Evolutionary conservation across 2,113 vertebrate species (phyloP).

Genomic region (Enhydra lutris): DNA sequence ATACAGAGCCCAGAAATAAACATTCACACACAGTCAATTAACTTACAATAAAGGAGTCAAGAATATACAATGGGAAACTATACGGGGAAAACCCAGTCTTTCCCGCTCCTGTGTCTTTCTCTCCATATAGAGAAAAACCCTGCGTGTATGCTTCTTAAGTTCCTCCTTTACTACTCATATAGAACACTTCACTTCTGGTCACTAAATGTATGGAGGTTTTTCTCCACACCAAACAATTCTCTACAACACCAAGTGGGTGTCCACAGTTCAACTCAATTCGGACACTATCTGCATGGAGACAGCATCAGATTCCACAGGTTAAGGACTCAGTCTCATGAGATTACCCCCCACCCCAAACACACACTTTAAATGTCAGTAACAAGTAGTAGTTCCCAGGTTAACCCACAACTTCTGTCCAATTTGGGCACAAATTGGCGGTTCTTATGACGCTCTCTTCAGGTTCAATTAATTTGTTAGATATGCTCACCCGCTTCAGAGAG

Average conservation of each 20-base stretch:
- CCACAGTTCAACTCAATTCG: not conserved
- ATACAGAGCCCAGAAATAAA: not conserved
- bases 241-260: not conserved
- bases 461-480: not conserved
- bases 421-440: not conserved
- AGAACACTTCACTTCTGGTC: not conserved
- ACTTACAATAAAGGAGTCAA: not conserved
- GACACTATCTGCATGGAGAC: not conserved
- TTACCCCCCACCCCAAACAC: not conserved
- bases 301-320: not conserved
- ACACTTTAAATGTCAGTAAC: not conserved
- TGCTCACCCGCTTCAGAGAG: not conserved
- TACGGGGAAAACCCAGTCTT: not conserved
- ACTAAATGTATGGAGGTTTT: not conserved
- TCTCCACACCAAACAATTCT: not conserved
- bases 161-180: not conserved
- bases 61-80: not conserved
- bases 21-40: not conserved
- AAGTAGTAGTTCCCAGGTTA: not conserved
- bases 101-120: not conserved
- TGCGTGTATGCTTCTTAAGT: not conserved
- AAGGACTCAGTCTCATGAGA: not conserved
- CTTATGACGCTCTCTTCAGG: not conserved
- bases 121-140: not conserved
- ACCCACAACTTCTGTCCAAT: not conserved